Evolutionary conservation across 2,797 vertebrate genomes (phyloP).

Genomic region (Sparidentex hasta): DNA sequence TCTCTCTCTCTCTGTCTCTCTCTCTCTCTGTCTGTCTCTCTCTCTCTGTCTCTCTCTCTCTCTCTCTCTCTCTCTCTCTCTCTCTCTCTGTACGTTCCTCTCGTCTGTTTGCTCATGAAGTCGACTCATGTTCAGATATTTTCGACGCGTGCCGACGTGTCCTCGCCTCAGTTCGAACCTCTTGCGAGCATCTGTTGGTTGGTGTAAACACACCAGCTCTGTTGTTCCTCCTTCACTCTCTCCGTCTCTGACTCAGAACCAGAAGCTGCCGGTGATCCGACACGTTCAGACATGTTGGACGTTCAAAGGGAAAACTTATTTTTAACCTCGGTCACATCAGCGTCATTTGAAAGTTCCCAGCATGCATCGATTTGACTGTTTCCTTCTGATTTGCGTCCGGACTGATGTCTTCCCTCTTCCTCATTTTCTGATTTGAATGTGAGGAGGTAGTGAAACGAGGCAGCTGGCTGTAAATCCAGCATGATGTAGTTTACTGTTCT

Average conservation of each 20-base stretch:
- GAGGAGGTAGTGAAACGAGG: background rate
- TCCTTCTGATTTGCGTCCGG: conserved; percentile 17
- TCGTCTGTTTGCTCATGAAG: too few relatives aligned
- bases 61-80: too few relatives aligned
- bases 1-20: too few relatives aligned
- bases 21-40: too few relatives aligned
- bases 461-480: background rate
- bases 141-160: background rate
- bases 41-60: too few relatives aligned
- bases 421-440: conserved; percentile 12
- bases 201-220: background rate
- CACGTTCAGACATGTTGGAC: background rate
- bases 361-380: background rate
- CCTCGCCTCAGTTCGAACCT: background rate
- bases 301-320: background rate
- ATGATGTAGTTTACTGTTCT: background rate
- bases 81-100: too few relatives aligned
- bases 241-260: background rate
- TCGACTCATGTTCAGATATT: background rate
- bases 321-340: background rate
- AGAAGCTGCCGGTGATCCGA: background rate
- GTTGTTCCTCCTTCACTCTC: background rate
- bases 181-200: background rate
- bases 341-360: background rate
- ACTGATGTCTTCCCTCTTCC: conserved; percentile 15